Base-by-base conservation (phyloP, 1,140 invertebrate species). In the Cylas formicarius region DNA sequence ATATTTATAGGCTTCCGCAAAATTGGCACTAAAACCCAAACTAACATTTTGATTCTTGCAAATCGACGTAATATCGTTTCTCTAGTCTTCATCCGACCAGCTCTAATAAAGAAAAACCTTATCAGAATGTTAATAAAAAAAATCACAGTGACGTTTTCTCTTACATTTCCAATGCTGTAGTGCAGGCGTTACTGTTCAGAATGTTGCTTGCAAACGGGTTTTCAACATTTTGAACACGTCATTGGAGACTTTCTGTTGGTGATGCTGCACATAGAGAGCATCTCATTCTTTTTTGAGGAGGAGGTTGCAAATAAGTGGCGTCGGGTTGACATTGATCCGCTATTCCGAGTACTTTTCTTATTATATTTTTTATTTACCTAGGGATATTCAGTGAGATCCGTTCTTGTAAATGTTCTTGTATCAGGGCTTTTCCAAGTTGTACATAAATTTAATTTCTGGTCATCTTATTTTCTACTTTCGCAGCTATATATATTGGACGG, bases 201-300 rank as follows among this genome's bases (percentile, higher is more conserved):
- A 18, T 40, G 38, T 29, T 40, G 23, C 27, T 40, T 40, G 38
- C 38, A 40, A 19, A 40, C 16, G 23, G 13, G 7, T 40, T 40
- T 40, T 16, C 11, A 11, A 40, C 38, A 40, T 28, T 4, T 40
- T 16, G 17, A 40, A 28, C 24, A 40, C 23, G 10, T 40, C 16
- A 14, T 28, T 8, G 23, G 20, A 28, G 8, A 16, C 16, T 40
- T 40, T 28, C 38, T 29, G 16, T 39, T 26, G n/a, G 24, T 39
- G 21, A 39, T 14, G 24, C 24, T 11, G 38, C 21, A 23, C 29
- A 10, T 7, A 38, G 16, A 26, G 21, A 38, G 16, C 35, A 38
- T 16, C 35, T 38, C 27, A 40, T 40, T 40, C 14, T 28, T 28
- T 29, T 40, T 40, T 6, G 4, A 27, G 10, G 24, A 40, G 14